Percentiles rank a stretch among this genome's conserved stretches.
Evolutionary conservation across 2,797 vertebrate genomes (phyloP).

Genomic region (Strix occidentalis): DNA sequence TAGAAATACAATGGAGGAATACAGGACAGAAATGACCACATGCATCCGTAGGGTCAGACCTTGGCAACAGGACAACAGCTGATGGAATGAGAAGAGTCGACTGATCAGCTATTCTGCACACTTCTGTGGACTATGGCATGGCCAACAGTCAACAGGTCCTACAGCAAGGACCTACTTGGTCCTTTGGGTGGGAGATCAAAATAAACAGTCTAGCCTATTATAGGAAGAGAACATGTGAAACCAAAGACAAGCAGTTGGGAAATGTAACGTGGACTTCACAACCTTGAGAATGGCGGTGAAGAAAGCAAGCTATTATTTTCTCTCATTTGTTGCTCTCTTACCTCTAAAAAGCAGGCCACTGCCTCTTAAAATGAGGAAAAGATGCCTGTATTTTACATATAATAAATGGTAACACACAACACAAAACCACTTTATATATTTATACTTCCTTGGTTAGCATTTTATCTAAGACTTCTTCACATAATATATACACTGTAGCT

Average conservation of each 20-base stretch:
- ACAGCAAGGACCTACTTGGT: not conserved
- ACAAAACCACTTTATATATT: not conserved
- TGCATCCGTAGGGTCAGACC: rapidly evolving
- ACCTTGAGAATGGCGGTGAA: not conserved
- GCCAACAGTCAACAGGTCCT: not conserved
- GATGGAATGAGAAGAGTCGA: not conserved
- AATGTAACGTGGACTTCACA: not conserved
- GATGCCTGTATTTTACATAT: not conserved
- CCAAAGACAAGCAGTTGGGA: not conserved
- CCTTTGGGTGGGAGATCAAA: not conserved
- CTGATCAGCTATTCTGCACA: not conserved
- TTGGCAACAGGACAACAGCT: not conserved
- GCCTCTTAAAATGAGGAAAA: not conserved
- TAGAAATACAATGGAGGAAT: not conserved
- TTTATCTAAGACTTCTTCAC: not conserved
- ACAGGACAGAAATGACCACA: not conserved
- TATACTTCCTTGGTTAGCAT: not conserved
- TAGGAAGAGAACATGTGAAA: rapidly evolving
- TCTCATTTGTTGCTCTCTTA: not conserved
- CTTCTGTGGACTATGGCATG: not conserved
- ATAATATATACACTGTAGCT: not conserved
- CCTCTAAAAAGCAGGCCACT: not conserved
- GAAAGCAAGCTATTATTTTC: not conserved
- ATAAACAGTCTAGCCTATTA: not conserved
- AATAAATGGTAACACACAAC: not conserved